Evolutionary conservation across 2,113 vertebrate genomes (phyloP).

Genomic region (Colaptes auratus): DNA sequence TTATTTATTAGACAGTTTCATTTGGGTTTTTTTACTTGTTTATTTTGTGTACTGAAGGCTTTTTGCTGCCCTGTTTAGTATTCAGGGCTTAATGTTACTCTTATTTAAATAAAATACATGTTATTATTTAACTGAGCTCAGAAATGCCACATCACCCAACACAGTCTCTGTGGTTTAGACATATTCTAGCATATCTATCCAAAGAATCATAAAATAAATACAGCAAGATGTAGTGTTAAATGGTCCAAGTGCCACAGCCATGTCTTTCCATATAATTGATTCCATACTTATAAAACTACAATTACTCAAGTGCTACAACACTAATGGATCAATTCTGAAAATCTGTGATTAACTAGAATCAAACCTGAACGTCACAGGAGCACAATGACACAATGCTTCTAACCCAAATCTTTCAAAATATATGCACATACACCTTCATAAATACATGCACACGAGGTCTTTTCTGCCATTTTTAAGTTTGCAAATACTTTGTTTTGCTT

Average conservation of each 20-base stretch:
- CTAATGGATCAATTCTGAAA: background rate
- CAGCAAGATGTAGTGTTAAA: background rate
- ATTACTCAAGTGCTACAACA: background rate
- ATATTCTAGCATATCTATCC: conserved; percentile 1
- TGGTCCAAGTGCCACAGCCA: background rate
- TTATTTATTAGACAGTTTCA: conserved; percentile 63
- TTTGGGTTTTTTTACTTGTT: conserved; percentile 44
- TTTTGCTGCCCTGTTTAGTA: conserved; percentile 58
- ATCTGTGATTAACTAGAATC: background rate
- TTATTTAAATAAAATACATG: conserved; percentile 50
- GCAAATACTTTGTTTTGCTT: background rate
- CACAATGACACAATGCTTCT: background rate
- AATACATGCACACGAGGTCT: background rate
- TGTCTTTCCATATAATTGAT: background rate
- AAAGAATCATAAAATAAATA: conserved; percentile 23
- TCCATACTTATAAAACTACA: background rate
- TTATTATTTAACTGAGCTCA: conserved; percentile 47
- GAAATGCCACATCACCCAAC: conserved; percentile 35
- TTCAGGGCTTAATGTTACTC: conserved; percentile 23
- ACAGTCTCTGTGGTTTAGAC: conserved; percentile 3
- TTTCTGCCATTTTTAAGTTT: background rate
- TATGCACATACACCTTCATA: background rate
- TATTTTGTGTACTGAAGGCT: conserved; percentile 54
- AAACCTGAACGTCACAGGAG: background rate
- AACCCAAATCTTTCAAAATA: background rate